Evolutionary conservation across 2,113 vertebrate genomes (phyloP), one percentile per base, ranked within the genome.

Genomic region (Sphaerodactylus townsendi): DNA sequence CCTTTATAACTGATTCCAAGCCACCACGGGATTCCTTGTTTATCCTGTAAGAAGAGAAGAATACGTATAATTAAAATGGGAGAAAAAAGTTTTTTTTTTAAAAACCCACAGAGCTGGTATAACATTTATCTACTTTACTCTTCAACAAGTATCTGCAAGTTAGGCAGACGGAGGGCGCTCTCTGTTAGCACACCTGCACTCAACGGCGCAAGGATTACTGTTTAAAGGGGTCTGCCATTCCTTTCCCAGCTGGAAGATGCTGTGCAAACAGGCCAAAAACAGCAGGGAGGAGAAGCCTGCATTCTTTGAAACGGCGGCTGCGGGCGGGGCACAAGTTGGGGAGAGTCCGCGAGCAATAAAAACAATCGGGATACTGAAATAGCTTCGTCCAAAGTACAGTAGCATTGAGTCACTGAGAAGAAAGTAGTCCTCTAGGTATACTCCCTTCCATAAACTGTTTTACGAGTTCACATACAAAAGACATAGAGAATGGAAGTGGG

Each of bases 11-110:
- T 97, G 92, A 99, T 97, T 86, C 99, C 99, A 90, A 99, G 96
- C 99, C 99, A 99, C 99, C 99, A 99, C 0, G 98, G 99, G 87
- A 99, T 96, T 88, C 97, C 98, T 94, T 99, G 98, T 94, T 99
- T 99, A 95, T 99, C 99, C 99, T 99, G 94, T 80, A 94, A 6
- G 93, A 90, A 93, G 10, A 80, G 86, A 93, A 1, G 8, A 73
- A 78, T 15, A 85, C 1, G 3, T 93, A 83, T 93, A 71, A 44
- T 5, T 23, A 86, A 62, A 62, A 62, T 62, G 28, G 79, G 88
- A 86, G 48, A 41, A 65, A 71, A 56, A 88, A 72, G 86, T 62
- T n/a, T n/a, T n/a, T n/a, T n/a, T n/a, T n/a, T n/a, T n/a, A n/a
- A 87, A 76, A 69, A 71, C 85, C 86, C 70, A 39, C 75, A 66